Evolutionary conservation across 2,113 vertebrate genomes (phyloP), one percentile per base, ranked within the genome.

Genomic region (Raphicerus campestris): DNA sequence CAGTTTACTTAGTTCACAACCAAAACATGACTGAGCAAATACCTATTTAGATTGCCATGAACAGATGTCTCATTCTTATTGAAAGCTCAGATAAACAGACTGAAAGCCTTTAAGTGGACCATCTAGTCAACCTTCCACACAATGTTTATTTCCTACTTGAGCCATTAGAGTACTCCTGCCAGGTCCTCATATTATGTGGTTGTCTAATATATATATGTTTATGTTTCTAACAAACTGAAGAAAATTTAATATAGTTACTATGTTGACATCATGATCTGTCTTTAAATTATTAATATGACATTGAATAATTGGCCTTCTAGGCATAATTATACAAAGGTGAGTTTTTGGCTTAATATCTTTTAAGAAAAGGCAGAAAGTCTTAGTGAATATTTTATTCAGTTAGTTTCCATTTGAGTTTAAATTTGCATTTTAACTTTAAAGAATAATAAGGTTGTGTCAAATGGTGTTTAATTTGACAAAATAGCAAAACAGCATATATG

Each of bases 371-470:
- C 32, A 58, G 49, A 84, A 78, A 10, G 3, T 0, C 7, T 90
- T 75, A 7, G 4, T 83, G 14, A 95, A 63, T 11, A 80, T 93
- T 96, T 91, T 85, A 45, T 20, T 91, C 39, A 45, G 51, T 15
- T 85, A 35, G 1, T 84, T 20, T 61, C 28, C 55, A 16, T 85
- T 66, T 61, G 32, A 75, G 26, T 85, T 91, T 28, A 84, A 95
- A 86, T 15, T 51, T 81, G n/a, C 32, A 56, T 82, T 94, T 70
- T 92, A 85, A 89, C 58, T 92, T 96, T 88, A 61, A 93, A 75
- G 11, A 92, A 51, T 66, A 63, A 17, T 61, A 92, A 61, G 28
- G 26, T 96, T 73, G 3, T 93, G 20, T 85, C 10, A 22, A 85
- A 35, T 75, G 26, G 3, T 88, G 63, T 88, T 28, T 84, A 70